phyloP scores from a whole-genome alignment of 2,113 vertebrate genomes.

The Strix aluco region DNA sequence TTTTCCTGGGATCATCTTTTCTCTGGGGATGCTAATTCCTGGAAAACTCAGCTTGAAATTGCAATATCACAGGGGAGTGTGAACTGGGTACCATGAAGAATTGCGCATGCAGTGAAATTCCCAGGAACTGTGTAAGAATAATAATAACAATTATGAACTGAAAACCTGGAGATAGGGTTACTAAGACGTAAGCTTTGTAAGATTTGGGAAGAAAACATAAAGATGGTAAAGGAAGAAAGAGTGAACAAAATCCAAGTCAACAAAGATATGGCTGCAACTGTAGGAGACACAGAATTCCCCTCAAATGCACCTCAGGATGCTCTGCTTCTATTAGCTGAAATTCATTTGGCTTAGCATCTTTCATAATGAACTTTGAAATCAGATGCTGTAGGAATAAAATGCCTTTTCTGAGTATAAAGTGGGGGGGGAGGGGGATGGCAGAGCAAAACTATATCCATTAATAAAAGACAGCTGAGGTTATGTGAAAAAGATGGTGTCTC shows the following conservation, averaged over 20 bases:
- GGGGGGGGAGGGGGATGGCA: not conserved
- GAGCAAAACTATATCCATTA: not conserved
- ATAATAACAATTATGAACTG: not conserved
- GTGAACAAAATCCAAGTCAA: not conserved
- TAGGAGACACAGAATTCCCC: not conserved
- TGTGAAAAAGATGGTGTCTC: not conserved
- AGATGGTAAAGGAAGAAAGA: not conserved
- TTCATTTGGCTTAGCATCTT: not conserved
- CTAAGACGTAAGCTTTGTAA: not conserved
- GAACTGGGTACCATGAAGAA: not conserved
- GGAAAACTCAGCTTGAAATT: conserved; percentile 26
- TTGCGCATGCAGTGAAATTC: not conserved
- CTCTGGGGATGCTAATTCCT: conserved; percentile 33
- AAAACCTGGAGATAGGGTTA: not conserved
- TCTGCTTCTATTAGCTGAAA: conserved; percentile 25
- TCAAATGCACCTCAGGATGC: not conserved
- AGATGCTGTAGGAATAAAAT: conserved; percentile 12
- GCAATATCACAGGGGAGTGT: conserved; percentile 28
- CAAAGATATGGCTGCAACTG: not conserved
- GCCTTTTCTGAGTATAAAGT: not conserved
- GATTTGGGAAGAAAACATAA: not conserved
- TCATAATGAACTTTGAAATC: conserved; percentile 12
- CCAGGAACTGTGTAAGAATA: not conserved
- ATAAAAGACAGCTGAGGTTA: not conserved
- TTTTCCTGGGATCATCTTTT: conserved; percentile 9